These are phyloP conservation scores for Callosobruchus maculatus DNA, from an alignment of 2,888 invertebrate genomes.

Conservation along the genomic window DNA sequence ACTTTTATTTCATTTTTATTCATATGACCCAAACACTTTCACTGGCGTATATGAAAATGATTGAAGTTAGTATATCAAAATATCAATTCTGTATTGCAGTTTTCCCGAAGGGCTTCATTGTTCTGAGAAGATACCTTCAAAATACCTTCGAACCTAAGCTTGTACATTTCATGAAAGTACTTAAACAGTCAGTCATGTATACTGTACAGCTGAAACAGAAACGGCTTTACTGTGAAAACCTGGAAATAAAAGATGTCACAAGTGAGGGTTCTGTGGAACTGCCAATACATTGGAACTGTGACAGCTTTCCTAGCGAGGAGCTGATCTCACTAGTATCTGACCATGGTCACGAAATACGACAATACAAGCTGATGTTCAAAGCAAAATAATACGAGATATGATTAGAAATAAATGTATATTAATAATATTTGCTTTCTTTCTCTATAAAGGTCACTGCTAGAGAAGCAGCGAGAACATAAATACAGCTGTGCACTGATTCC, in stretches of 20 bases:
- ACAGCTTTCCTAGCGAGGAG: constrained; percentile 9
- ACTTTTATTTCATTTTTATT: no score
- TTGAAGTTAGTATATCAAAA: no score
- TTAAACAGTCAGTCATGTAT: constrained; percentile 13
- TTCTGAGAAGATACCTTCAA: constrained; percentile 13
- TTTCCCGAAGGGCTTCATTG: constrained; percentile 17
- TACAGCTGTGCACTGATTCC: no score
- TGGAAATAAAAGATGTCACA: constrained; percentile 18
- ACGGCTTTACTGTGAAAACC: neutral
- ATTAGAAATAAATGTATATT: neutral
- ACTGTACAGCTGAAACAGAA: neutral
- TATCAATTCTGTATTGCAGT: constrained; percentile 10
- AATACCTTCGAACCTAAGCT: constrained; percentile 12
- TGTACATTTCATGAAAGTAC: constrained; percentile 10
- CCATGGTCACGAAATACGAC: constrained; percentile 21
- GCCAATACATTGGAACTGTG: constrained; percentile 24
- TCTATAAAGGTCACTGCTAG: neutral
- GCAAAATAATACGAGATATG: neutral
- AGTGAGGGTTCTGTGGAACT: constrained; percentile 17
- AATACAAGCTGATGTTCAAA: constrained; percentile 19
- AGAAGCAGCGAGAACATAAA: no score
- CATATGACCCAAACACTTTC: no score
- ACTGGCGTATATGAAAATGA: no score
- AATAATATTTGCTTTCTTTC: neutral
- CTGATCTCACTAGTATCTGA: constrained; percentile 15